Percentiles rank a stretch among this genome's conserved stretches.
phyloP scores from a whole-genome alignment of 2,888 invertebrate species.

The Luperina nickerlii region DNA sequence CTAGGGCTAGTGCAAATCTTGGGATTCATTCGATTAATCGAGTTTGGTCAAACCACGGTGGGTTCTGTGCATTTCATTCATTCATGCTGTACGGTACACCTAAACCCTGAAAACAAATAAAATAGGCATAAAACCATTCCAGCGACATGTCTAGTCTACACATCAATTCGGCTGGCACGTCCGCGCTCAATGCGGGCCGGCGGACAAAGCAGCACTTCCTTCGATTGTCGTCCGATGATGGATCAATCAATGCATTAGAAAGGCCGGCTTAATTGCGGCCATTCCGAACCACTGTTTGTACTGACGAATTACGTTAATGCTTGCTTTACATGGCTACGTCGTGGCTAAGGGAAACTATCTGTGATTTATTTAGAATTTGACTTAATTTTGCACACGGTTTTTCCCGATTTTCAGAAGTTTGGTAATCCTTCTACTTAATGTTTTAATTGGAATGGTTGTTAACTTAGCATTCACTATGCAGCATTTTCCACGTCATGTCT shows the following conservation, averaged over 20 bases:
- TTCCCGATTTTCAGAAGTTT: neutral
- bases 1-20: neutral
- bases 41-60: neutral
- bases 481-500: neutral
- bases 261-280: constrained; percentile 85
- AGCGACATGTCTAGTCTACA: constrained; percentile 65
- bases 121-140: constrained; percentile 52
- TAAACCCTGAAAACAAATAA: constrained; percentile 1
- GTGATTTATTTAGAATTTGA: constrained; percentile 14
- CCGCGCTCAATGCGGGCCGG: constrained; percentile 78
- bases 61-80: neutral
- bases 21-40: neutral
- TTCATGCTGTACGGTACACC: neutral
- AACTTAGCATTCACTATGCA: neutral
- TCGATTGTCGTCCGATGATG: constrained; percentile 87
- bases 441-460: neutral
- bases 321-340: constrained; percentile 60
- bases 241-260: constrained; percentile 89
- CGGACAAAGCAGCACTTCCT: constrained; percentile 84
- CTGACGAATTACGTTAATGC: constrained; percentile 77
- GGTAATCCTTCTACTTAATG: neutral
- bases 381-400: neutral
- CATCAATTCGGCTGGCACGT: constrained; percentile 77
- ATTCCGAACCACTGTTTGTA: constrained; percentile 85
- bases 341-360: constrained; percentile 30